phyloP scores from a whole-genome alignment of 2,797 vertebrate genomes.

The Manis pentadactyla region DNA sequence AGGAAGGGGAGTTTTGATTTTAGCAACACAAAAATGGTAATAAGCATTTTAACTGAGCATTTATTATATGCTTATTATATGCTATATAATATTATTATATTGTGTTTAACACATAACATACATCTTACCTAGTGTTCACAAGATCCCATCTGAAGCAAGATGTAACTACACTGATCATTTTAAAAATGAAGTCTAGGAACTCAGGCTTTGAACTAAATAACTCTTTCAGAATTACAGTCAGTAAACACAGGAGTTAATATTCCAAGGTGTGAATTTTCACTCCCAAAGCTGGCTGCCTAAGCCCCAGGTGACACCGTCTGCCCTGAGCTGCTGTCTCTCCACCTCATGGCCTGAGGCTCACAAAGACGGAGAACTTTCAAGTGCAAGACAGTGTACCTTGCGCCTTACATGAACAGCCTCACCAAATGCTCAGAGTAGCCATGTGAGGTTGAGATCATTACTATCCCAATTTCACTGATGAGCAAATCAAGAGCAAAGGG shows the following conservation, averaged over 20 bases:
- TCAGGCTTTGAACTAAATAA: neutral
- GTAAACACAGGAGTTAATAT: neutral
- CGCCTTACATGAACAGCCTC: neutral
- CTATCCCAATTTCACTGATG: neutral
- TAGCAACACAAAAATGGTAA: neutral
- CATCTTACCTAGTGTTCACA: neutral
- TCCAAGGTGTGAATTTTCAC: neutral
- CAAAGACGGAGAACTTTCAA: neutral
- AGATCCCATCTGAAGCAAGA: neutral
- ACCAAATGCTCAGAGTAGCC: neutral
- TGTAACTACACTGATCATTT: neutral
- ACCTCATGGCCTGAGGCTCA: neutral
- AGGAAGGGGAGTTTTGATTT: conserved; percentile 20
- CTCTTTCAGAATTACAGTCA: neutral
- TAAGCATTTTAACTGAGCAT: neutral
- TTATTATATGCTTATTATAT: neutral
- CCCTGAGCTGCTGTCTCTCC: neutral
- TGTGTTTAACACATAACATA: neutral
- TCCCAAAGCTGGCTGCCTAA: neutral
- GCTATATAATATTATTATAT: neutral
- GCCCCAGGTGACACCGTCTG: neutral
- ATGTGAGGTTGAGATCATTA: neutral
- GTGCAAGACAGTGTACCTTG: neutral
- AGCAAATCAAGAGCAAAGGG: neutral
- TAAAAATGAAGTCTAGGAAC: neutral